phyloP scores from a whole-genome alignment of 2,888 invertebrate species.

The Pyrrhia umbra region DNA sequence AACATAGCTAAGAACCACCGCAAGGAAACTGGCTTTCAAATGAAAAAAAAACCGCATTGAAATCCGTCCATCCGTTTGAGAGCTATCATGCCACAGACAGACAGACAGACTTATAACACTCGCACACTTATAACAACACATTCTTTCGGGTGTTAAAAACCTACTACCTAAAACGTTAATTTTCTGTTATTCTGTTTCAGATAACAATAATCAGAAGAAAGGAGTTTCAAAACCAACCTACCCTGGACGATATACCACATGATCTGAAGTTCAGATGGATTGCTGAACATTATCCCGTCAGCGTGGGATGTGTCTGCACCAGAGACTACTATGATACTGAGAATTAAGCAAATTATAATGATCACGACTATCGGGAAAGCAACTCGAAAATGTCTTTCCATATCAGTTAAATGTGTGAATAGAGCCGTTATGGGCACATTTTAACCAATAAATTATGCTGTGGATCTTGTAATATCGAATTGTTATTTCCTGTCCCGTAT shows the following conservation, averaged over 20 bases:
- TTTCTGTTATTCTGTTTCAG: conserved; percentile 68
- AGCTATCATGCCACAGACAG: too few relatives aligned
- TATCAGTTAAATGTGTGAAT: conserved; percentile 40
- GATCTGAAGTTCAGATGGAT: conserved; percentile 74
- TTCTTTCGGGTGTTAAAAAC: too few relatives aligned
- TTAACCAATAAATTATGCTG: conserved; percentile 28
- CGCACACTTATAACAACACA: too few relatives aligned
- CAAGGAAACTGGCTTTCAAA: too few relatives aligned
- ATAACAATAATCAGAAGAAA: conserved; percentile 75
- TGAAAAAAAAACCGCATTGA: too few relatives aligned
- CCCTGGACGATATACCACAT: conserved; percentile 65
- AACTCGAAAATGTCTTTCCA: conserved; percentile 33
- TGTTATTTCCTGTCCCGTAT: conserved; percentile 22
- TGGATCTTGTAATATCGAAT: conserved; percentile 6
- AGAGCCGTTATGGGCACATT: conserved; percentile 9
- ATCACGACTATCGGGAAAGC: conserved; percentile 23
- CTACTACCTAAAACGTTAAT: too few relatives aligned
- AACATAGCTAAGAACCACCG: too few relatives aligned
- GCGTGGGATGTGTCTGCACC: conserved; percentile 78
- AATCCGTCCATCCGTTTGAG: too few relatives aligned
- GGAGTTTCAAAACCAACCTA: conserved; percentile 34
- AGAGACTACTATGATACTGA: conserved; percentile 63
- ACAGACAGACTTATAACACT: too few relatives aligned
- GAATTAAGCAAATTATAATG: conserved; percentile 18
- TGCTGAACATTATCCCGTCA: conserved; percentile 70